Base-by-base conservation (phyloP, 2,113 vertebrate genomes). In the Oreochromis niloticus region DNA sequence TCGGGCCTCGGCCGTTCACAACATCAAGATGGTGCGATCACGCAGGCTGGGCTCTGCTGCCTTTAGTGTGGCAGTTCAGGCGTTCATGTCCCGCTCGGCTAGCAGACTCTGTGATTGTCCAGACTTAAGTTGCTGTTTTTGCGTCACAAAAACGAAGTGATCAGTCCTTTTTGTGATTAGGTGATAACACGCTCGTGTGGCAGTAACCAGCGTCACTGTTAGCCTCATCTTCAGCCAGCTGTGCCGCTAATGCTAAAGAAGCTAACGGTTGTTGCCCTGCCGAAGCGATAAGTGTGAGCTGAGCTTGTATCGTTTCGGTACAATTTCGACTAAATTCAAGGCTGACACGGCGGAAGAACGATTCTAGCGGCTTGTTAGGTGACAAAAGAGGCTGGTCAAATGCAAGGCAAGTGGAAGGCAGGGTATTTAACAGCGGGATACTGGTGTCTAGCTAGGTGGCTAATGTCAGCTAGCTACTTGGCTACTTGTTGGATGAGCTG, bases 1-100 rank as follows among this genome's bases (percentile, higher is more conserved):
- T 90, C 88, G 94, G 95, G 92, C 94, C 94, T 96, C 93, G 90
- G 91, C 83, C 94, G 91, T 83, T 87, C 92, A 94, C 81, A 95
- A 93, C 93, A 94, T 91, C 94, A 90, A 94, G 90, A 95, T 92
- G 90, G 93, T 85, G 87, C 57, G 81, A 89, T 81, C 93, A 84
- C 86, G 90, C 86, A 90, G 36, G 11, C 83, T 19, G 54, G 24
- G 54, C 84, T 88, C 14, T 7, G 80, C 82, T 43, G 3, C n/a
- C 39, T 54, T 59, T 61, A 81, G 48, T 61, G 14, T 32, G 36
- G 86, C 50, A 68, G 13, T 78, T 34, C 3, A 17, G 14, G 7
- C 2, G 30, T 13, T 8, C 19, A 52, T 81, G n/a, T 11, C 1
- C 8, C 19, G 9, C 24, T 82, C 9, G 6, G 78, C 11, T 36